These are phyloP conservation scores for Lasioglossum marginatum DNA, from an alignment of 2,888 invertebrate species.

Conservation along the genomic window DNA sequence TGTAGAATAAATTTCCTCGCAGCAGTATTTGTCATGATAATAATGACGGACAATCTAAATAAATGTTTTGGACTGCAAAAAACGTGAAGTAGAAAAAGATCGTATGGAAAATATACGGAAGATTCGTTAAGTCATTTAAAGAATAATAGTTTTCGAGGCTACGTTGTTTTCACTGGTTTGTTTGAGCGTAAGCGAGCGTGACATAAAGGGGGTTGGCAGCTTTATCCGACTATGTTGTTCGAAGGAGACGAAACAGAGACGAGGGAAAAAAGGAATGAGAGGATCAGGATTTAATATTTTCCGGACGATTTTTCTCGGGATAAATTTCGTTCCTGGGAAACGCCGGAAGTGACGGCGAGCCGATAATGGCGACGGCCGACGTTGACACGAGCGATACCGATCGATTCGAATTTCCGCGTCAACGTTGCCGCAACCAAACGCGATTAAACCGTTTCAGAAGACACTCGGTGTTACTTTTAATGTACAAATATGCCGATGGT, in stretches of 20 bases:
- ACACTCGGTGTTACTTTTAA: slow-evolving; percentile 6
- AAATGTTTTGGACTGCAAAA: no score
- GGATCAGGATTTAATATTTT: not conserved
- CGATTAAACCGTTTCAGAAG: slow-evolving; percentile 45
- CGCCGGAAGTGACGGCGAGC: slow-evolving; percentile 21
- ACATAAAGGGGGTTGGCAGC: not conserved
- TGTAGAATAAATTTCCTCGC: not conserved
- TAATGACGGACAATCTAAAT: no score
- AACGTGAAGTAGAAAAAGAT: no score
- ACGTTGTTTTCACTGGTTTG: not conserved
- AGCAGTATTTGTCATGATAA: not conserved
- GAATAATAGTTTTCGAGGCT: no score
- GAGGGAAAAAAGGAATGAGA: not conserved
- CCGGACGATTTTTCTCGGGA: not conserved
- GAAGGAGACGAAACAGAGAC: not conserved
- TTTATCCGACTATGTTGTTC: not conserved
- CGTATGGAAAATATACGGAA: no score
- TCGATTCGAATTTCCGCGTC: slow-evolving; percentile 47
- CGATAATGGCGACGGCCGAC: slow-evolving; percentile 38
- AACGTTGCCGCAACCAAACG: slow-evolving; percentile 40
- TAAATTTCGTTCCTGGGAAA: not conserved
- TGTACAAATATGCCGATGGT: slow-evolving; percentile 15
- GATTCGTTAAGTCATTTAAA: no score
- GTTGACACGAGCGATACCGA: slow-evolving; percentile 45
- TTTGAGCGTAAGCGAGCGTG: not conserved